Evolutionary conservation across 2,113 vertebrate genomes (phyloP), one percentile per base, ranked within the genome.

Genomic region (Fulmarus glacialis): DNA sequence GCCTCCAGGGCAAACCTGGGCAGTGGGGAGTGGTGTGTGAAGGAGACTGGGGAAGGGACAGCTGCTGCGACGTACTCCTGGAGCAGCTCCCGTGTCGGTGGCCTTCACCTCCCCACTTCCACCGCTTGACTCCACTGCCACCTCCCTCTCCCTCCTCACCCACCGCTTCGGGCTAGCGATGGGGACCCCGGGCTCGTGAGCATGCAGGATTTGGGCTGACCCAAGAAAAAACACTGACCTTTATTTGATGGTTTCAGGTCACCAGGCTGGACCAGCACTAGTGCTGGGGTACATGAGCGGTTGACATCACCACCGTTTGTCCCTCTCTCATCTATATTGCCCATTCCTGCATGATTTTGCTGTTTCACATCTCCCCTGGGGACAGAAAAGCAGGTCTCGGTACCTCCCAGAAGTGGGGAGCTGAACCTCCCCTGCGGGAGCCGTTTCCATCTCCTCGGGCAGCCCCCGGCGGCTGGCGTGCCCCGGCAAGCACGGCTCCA

Each of bases 401-500:
- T 74, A 32, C 23, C 34, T 81, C 26, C 17, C 15, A 62, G 34
- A 68, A 29, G 4, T 3, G 9, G 12, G 64, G 34, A 63, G 11
- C 26, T 89, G 77, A 75, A 59, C 10, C 5, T 40, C 9, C 52
- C 40, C 38, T 34, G 21, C 8, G 59, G 47, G 30, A 60, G 45
- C 13, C 38, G 36, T 77, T 94, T 77, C 17, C 23, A 26, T 3
- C 24, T n/a, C 60, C 43, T 20, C 0, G 3, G n/a, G 75, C 34
- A 86, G 38, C 15, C 58, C 40, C 16, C 5, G 5, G 42, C 6
- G 4, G 3, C 56, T 11, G 7, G 12, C 4, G 1, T 9, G 30
- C 10, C 42, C 58, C 0, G 0, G 52, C 59, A 93, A 60, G 36
- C 24, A 8, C 0, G 0, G n/a, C 58, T 90, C 48, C 1, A 0